Percentiles rank a stretch among this genome's conserved stretches.
phyloP scores from a whole-genome alignment of 2,888 invertebrate species.

The Amitus sp. region DNA sequence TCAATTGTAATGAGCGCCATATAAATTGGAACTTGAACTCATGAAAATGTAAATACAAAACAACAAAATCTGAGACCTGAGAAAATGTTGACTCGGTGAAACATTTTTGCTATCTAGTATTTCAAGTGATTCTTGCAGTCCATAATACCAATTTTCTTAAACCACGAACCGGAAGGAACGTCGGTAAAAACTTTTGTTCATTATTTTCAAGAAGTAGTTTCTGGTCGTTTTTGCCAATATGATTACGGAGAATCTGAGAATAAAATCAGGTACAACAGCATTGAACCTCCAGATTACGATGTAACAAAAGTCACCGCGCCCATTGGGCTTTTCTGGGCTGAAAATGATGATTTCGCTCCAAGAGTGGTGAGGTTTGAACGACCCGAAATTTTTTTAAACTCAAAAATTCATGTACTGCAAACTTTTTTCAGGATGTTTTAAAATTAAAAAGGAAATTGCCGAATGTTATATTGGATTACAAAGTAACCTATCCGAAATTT shows the following conservation, averaged over 20 bases:
- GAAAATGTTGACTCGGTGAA: too few species aligned
- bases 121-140: constrained; percentile 67
- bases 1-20: too few species aligned
- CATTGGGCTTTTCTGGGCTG: constrained; percentile 73
- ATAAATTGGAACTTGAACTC: too few species aligned
- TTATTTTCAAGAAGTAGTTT: constrained; percentile 72
- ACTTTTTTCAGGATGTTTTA: background rate
- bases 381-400: too few species aligned
- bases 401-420: too few species aligned
- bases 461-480: constrained; percentile 67
- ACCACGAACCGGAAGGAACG: constrained; percentile 79
- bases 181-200: constrained; percentile 79
- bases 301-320: constrained; percentile 73
- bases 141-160: constrained; percentile 75
- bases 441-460: constrained; percentile 64
- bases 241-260: constrained; percentile 76
- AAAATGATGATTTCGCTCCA: constrained; percentile 80
- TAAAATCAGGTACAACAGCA: constrained; percentile 69
- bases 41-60: too few species aligned
- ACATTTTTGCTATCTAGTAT: too few species aligned
- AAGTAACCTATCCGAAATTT: constrained; percentile 73
- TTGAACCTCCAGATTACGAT: constrained; percentile 73
- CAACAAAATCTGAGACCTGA: too few species aligned
- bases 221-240: constrained; percentile 73
- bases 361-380: constrained; percentile 64